phyloP scores from a whole-genome alignment of 2,888 invertebrate species.

The Eubasilissa splendida region DNA sequence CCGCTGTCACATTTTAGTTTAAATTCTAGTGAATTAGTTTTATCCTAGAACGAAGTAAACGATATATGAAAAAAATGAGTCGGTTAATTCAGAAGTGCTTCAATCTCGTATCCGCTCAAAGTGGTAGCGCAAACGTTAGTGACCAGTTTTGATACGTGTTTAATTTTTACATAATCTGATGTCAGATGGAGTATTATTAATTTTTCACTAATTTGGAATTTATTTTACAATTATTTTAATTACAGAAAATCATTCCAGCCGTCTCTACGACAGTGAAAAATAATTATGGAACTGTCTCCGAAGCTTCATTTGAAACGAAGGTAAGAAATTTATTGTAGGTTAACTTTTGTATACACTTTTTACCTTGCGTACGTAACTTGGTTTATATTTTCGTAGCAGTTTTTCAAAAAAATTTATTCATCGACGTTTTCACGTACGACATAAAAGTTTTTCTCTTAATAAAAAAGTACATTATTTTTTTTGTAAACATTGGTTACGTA shows the following conservation, averaged over 20 bases:
- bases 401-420: neutral
- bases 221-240: conserved; percentile 53
- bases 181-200: neutral
- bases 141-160: conserved; percentile 5
- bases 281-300: conserved; percentile 76
- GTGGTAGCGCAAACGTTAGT: conserved; percentile 40
- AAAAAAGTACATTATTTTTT: conserved; percentile 4
- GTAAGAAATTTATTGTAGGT: conserved; percentile 61
- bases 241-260: conserved; percentile 67
- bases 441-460: neutral
- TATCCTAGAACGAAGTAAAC: conserved; percentile 13
- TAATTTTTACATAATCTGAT: conserved; percentile 24
- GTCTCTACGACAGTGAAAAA: conserved; percentile 66
- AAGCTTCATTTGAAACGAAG: conserved; percentile 77
- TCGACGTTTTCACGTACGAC: neutral
- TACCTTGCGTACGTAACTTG: neutral
- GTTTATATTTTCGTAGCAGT: neutral
- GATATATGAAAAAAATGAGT: conserved; percentile 50
- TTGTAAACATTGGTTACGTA: conserved; percentile 35
- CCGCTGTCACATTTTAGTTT: conserved; percentile 42
- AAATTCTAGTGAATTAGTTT: conserved; percentile 9
- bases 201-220: conserved; percentile 2
- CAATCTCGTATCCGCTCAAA: conserved; percentile 40
- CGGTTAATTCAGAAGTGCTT: conserved; percentile 53
- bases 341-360: neutral